These are phyloP conservation scores for Cepphus grylle DNA, from an alignment of 2,113 vertebrate species.

Conservation along the genomic window DNA sequence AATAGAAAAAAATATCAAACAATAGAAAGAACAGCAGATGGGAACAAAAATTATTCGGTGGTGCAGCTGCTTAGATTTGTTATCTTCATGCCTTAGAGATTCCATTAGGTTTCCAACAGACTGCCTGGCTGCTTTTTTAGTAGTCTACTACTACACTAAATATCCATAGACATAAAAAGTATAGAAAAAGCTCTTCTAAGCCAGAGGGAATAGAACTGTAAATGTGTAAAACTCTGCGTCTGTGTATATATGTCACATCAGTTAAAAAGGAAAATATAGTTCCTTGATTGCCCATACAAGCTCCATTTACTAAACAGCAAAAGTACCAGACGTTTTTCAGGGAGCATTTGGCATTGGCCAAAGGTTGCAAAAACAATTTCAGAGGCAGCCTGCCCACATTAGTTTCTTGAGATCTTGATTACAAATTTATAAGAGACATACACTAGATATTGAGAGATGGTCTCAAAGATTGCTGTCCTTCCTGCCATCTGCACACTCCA, in stretches of 20 bases:
- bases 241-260: neutral
- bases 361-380: constrained; percentile 73
- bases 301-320: constrained; percentile 34
- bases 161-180: neutral
- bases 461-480: constrained; percentile 49
- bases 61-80: neutral
- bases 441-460: constrained; percentile 53
- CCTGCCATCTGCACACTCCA: constrained; percentile 63
- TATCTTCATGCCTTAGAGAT: neutral
- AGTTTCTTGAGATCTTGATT: constrained; percentile 66
- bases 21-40: neutral
- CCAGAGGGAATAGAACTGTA: neutral
- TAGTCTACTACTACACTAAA: neutral
- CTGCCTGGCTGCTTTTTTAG: neutral
- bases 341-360: constrained; percentile 32
- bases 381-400: constrained; percentile 50
- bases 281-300: constrained; percentile 37
- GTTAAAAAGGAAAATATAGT: constrained; percentile 21
- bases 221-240: neutral
- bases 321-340: constrained; percentile 49
- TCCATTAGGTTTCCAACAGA: neutral
- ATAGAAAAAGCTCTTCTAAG: neutral
- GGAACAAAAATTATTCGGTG: neutral
- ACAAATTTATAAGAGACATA: constrained; percentile 69
- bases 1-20: neutral